A percentile compares a stretch with the other conserved stretches of the same genome.
Evolutionary conservation across 2,797 vertebrate species (phyloP).

Genomic region (Tiaroga cobitis): DNA sequence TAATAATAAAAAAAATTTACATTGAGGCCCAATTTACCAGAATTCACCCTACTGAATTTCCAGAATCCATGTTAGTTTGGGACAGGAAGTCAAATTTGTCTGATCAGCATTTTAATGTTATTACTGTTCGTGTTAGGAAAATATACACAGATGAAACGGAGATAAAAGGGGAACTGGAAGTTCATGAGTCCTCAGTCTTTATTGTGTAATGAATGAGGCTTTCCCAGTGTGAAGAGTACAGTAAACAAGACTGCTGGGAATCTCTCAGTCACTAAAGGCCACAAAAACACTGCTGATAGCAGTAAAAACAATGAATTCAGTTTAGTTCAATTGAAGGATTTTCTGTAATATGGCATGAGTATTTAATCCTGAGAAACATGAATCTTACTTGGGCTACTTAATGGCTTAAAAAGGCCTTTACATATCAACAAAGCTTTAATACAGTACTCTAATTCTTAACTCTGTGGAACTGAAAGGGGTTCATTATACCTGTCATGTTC

Average conservation of each 20-base stretch:
- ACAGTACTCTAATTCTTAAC: neutral
- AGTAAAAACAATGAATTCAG: neutral
- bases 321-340: neutral
- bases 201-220: conserved; percentile 14
- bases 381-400: neutral
- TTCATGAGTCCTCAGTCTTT: neutral
- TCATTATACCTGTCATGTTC: neutral
- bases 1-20: no score
- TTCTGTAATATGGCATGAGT: conserved; percentile 4
- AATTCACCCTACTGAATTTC: neutral
- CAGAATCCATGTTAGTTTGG: neutral
- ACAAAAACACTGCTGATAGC: neutral
- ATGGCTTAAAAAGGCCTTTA: neutral
- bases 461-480: neutral
- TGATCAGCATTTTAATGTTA: conserved; percentile 15
- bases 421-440: neutral
- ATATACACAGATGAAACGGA: neutral
- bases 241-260: conserved; percentile 24
- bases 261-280: neutral
- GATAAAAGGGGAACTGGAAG: conserved; percentile 10
- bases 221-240: conserved; percentile 6
- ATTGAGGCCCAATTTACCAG: neutral
- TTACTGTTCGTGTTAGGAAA: neutral
- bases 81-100: conserved; percentile 6
- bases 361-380: conserved; percentile 2